Evolutionary conservation across 2,113 vertebrate species (phyloP).

Genomic region (Maccullochella peelii): DNA sequence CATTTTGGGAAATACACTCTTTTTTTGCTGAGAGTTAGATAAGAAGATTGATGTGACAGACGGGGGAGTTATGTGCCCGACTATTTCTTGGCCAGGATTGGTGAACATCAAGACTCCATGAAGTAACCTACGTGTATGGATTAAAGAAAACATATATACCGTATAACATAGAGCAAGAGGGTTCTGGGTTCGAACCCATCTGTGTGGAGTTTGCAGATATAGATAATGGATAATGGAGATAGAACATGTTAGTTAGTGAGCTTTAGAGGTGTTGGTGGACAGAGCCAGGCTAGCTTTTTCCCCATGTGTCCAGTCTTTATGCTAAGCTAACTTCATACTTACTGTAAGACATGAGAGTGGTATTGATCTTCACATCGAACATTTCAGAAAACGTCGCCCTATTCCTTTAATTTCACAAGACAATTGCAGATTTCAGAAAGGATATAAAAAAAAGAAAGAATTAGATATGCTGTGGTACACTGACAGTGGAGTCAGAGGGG

Average conservation of each 20-base stretch:
- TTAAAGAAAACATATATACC: too few relatives aligned
- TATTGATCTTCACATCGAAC: not conserved
- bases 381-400: not conserved
- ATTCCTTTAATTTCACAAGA: not conserved
- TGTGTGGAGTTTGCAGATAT: too few relatives aligned
- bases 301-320: not conserved
- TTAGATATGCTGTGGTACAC: not conserved
- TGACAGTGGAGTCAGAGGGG: conserved; percentile 3
- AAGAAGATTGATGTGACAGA: too few relatives aligned
- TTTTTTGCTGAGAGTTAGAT: too few relatives aligned
- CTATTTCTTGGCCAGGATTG: too few relatives aligned
- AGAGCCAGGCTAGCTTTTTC: not conserved
- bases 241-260: too few relatives aligned
- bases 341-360: not conserved
- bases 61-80: too few relatives aligned
- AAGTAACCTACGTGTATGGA: too few relatives aligned
- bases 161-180: too few relatives aligned
- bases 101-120: too few relatives aligned
- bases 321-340: not conserved
- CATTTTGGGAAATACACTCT: not conserved
- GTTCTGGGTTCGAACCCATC: too few relatives aligned
- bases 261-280: not conserved
- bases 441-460: not conserved
- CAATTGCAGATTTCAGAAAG: conserved; percentile 15
- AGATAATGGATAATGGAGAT: too few relatives aligned